Percentiles rank a stretch among this genome's conserved stretches.
Evolutionary conservation across 2,797 vertebrate species (phyloP).

Genomic region (Perodicticus potto): DNA sequence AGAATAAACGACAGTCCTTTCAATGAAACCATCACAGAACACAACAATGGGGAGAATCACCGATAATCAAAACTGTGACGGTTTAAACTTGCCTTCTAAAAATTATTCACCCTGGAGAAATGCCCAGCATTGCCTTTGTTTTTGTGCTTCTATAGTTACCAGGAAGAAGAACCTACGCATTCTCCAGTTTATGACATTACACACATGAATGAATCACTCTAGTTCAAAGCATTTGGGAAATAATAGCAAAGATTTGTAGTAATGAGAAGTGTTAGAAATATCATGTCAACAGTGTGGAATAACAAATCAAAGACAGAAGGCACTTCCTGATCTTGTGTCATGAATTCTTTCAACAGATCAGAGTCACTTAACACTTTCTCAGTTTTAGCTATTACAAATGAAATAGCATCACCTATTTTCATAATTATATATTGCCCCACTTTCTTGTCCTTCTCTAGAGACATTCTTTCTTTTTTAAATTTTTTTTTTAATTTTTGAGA

Average conservation of each 20-base stretch:
- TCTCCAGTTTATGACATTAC: constrained; percentile 66
- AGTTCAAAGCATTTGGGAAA: constrained; percentile 75
- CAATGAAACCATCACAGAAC: constrained; percentile 58
- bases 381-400: constrained; percentile 46
- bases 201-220: constrained; percentile 66
- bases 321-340: constrained; percentile 71
- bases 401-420: constrained; percentile 61
- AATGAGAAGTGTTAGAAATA: constrained; percentile 65
- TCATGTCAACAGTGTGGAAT: constrained; percentile 56
- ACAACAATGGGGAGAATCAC: constrained; percentile 71
- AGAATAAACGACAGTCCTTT: constrained; percentile 48
- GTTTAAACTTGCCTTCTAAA: constrained; percentile 74
- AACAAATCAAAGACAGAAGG: constrained; percentile 69
- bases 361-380: constrained; percentile 64
- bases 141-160: constrained; percentile 48
- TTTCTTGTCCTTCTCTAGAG: constrained; percentile 8
- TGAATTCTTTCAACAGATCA: constrained; percentile 72
- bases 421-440: neutral
- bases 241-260: constrained; percentile 66
- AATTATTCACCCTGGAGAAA: constrained; percentile 72
- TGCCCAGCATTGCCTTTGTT: constrained; percentile 60
- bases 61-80: constrained; percentile 63
- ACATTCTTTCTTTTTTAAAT: neutral
- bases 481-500: too few species aligned
- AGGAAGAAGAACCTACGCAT: neutral